phyloP scores from a whole-genome alignment of 2,888 invertebrate species.

The Theretra japonica region DNA sequence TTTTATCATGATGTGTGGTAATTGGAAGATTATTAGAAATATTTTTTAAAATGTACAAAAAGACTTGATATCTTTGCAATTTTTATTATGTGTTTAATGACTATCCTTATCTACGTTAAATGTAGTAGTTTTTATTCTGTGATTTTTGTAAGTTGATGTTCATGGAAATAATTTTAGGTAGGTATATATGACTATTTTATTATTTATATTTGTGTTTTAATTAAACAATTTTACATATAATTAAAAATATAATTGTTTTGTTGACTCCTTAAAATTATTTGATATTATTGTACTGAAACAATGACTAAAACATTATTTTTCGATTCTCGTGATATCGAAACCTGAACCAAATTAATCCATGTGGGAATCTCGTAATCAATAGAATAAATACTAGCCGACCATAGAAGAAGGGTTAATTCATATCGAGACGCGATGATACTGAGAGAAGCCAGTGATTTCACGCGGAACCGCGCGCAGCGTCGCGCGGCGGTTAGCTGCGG shows the following conservation, averaged over 20 bases:
- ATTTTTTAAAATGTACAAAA: constrained; percentile 31
- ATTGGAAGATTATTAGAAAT: constrained; percentile 15
- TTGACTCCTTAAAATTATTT: not conserved
- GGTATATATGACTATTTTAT: constrained; percentile 12
- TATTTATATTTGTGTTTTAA: constrained; percentile 24
- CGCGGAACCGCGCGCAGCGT: too few species aligned
- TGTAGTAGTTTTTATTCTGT: constrained; percentile 22
- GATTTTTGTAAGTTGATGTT: constrained; percentile 22
- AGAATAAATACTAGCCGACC: too few species aligned
- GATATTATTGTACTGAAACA: too few species aligned
- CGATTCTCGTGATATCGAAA: too few species aligned
- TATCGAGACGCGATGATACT: too few species aligned
- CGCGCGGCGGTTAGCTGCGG: too few species aligned
- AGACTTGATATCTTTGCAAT: constrained; percentile 23
- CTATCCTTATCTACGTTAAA: constrained; percentile 15
- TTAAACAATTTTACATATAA: constrained; percentile 12
- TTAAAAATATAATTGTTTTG: not conserved
- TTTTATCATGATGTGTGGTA: constrained; percentile 17
- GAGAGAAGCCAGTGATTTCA: too few species aligned
- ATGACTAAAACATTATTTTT: too few species aligned
- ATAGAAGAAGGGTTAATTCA: too few species aligned
- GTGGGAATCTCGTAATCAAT: too few species aligned
- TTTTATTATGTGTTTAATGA: constrained; percentile 26
- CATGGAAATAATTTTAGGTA: constrained; percentile 23
- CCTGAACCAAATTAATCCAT: too few species aligned